Conservation (phyloP, 2,888 invertebrate genomes). For the Cremastinae sp. region DNA sequence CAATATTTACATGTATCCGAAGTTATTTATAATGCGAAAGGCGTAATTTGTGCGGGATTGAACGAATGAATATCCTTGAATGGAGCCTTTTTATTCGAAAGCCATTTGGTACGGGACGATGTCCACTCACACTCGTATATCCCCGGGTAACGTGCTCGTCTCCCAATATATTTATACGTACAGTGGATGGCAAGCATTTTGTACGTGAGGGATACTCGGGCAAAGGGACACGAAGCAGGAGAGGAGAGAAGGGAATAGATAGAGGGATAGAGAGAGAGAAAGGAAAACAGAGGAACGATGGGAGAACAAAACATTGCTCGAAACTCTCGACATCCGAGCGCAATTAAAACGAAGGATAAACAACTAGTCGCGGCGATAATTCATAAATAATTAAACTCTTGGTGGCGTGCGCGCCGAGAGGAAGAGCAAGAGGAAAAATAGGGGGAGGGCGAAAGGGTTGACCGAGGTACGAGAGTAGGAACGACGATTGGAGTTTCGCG, state of each 20-base stretch:
- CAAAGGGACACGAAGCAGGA: neutral
- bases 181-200: slow-evolving; percentile 4
- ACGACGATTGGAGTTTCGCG: slow-evolving; percentile 29
- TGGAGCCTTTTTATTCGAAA: slow-evolving; percentile 5
- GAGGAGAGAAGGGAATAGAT: neutral
- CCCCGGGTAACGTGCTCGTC: neutral
- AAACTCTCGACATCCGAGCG: slow-evolving; percentile 56
- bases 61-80: neutral
- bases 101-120: neutral
- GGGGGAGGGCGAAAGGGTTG: slow-evolving; percentile 3
- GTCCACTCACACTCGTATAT: slow-evolving; percentile 11
- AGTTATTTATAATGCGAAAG: neutral
- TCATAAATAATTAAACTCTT: slow-evolving; percentile 62
- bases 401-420: slow-evolving; percentile 31
- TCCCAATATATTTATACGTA: slow-evolving; percentile 32
- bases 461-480: neutral
- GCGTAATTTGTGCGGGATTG: slow-evolving; percentile 11
- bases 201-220: neutral
- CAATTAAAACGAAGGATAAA: slow-evolving; percentile 62
- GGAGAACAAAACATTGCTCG: slow-evolving; percentile 37
- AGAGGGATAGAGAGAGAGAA: neutral
- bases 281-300: neutral
- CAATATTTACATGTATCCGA: neutral
- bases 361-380: slow-evolving; percentile 61
- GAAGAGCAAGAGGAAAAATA: slow-evolving; percentile 1